Percentiles rank a stretch among this genome's conserved stretches.
Evolutionary conservation across 2,797 vertebrate genomes (phyloP).

Genomic region (Spatula versicolor): DNA sequence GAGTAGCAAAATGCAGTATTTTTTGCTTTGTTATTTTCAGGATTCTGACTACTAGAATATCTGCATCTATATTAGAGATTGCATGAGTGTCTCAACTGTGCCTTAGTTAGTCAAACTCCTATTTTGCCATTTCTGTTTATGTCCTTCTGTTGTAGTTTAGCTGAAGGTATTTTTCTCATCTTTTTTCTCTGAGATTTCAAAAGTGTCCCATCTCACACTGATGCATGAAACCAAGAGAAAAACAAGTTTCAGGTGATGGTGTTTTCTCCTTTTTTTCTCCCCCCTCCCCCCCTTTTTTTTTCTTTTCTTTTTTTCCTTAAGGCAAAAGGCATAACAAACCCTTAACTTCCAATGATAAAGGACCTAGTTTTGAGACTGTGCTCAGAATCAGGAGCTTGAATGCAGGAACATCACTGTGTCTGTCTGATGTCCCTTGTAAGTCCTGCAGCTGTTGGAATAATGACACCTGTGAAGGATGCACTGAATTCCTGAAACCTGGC

Average conservation of each 20-base stretch:
- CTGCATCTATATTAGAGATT: background rate
- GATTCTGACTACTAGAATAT: background rate
- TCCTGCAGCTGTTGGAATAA: background rate
- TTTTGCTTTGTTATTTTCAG: background rate
- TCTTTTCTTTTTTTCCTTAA: background rate
- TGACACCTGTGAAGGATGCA: background rate
- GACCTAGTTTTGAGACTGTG: background rate
- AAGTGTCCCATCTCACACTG: background rate
- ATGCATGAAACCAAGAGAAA: background rate
- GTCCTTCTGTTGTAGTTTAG: background rate
- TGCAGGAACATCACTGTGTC: background rate
- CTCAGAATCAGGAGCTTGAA: background rate
- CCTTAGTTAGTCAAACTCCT: rapidly evolving
- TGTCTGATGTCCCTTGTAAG: background rate
- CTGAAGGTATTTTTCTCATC: background rate
- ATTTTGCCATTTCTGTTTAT: background rate
- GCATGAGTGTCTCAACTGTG: background rate
- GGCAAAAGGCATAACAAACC: background rate
- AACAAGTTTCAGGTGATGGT: background rate
- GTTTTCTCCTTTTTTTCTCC: no score
- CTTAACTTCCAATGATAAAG: background rate
- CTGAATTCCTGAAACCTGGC: background rate
- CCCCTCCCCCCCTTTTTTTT: no score
- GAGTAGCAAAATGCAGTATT: background rate
- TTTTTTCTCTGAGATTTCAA: background rate